Evolutionary conservation across 2,888 invertebrate species (phyloP).

Genomic region (Agrochola macilenta): DNA sequence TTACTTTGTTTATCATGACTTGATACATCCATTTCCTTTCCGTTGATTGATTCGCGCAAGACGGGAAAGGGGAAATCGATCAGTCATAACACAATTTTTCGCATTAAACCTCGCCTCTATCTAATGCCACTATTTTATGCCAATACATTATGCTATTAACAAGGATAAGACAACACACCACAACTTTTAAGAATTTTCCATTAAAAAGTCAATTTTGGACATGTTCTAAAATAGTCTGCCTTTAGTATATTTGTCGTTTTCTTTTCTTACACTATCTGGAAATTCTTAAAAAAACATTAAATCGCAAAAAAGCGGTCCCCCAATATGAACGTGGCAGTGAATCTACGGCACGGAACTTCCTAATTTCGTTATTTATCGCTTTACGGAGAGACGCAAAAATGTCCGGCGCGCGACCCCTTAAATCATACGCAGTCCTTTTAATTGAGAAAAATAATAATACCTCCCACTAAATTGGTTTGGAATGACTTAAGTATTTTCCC

Average conservation of each 20-base stretch:
- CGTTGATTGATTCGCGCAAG: slow-evolving; percentile 25
- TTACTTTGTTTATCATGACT: slow-evolving; percentile 16
- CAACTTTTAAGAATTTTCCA: not conserved
- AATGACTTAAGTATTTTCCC: slow-evolving; percentile 77
- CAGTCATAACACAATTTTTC: not conserved
- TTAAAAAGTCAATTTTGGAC: not conserved
- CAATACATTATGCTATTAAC: not conserved
- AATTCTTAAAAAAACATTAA: not conserved
- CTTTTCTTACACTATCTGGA: not conserved
- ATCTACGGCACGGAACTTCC: slow-evolving; percentile 66
- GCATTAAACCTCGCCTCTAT: not conserved
- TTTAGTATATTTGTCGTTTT: not conserved
- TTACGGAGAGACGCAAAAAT: slow-evolving; percentile 76
- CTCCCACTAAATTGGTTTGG: slow-evolving; percentile 72
- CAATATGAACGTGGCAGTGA: slow-evolving; percentile 62
- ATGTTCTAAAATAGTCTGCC: not conserved
- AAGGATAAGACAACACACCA: not conserved
- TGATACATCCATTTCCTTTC: slow-evolving; percentile 20
- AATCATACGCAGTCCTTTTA: slow-evolving; percentile 80
- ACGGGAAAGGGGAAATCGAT: slow-evolving; percentile 15
- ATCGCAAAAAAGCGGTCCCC: slow-evolving; percentile 25
- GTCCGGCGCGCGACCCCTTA: slow-evolving; percentile 74
- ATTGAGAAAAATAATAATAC: slow-evolving; percentile 87
- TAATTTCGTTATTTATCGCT: slow-evolving; percentile 83
- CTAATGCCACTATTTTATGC: not conserved